Evolutionary conservation across 2,113 vertebrate genomes (phyloP), one percentile per base, ranked within the genome.

Genomic region (Amazona guildingii): DNA sequence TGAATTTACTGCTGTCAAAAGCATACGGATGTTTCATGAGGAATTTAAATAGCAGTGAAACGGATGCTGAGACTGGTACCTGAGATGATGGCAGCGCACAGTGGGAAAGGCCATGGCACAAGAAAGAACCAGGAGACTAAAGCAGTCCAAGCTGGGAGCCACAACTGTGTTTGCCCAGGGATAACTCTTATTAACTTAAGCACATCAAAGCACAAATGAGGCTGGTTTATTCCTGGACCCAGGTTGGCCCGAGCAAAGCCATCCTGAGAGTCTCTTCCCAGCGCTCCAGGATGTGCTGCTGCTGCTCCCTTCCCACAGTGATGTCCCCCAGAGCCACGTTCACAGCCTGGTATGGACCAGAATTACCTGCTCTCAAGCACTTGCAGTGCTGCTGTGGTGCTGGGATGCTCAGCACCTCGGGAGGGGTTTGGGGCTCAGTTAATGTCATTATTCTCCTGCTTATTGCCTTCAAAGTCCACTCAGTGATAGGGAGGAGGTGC

Each of bases 391-490:
- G 81, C 70, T 82, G 76, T 44, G 11, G 6, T 72, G 57, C 91
- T 86, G 83, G 86, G 77, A 35, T 59, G 90, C 86, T 83, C 25
- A 7, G 86, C 82, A 91, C 90, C 78, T 95, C 10, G 0, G 72
- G 84, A 93, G 83, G 51, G 77, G 33, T 54, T 94, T 0, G 0
- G 48, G 72, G n/a, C 28, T 7, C 35, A 73, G 66, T 92, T 92
- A 94, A 86, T 93, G 79, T 68, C 94, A 92, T 96, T 96, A 94
- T 90, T 95, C 73, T 78, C 80, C 59, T 78, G 62, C 88, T 94
- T 86, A 72, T 46, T 86, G 80, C 68, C 88, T 95, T 86, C 13
- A 4, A 86, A 96, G 93, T 90, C 88, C 80, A 92, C 90, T 94
- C 75, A 84, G 69, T 84, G 92, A 41, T 64, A 77, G 90, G 64